Evolutionary conservation across 2,113 vertebrate genomes (phyloP), one percentile per base, ranked within the genome.

Genomic region (Elgaria multicarinata): DNA sequence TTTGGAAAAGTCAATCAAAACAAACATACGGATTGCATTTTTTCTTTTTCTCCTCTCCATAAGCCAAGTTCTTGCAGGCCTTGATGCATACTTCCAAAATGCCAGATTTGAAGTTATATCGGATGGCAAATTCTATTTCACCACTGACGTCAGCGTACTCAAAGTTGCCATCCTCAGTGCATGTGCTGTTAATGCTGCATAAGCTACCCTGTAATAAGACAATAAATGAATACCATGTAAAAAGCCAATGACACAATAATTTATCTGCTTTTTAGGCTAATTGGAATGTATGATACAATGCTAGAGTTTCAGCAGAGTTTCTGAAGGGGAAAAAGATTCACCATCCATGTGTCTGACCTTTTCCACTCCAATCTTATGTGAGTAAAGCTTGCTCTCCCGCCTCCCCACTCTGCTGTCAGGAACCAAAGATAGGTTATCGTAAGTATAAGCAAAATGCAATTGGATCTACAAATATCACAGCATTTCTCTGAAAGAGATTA

Each of bases 1-100:
- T 20, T 20, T 64, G 50, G 26, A 79, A n/a, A 55, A 75, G 55
- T 72, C 42, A 55, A 72, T 18, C 46, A 71, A 53, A 88, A 89
- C 71, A 77, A 90, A 95, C 98, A 98, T 95, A 99, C 98, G 98
- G 98, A 53, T 98, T 98, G 93, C 98, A 99, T 89, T 97, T 99
- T 85, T 92, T 98, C 96, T 95, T 99, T 95, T 96, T 98, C 89
- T 94, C 88, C 28, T 99, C 97, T 90, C 98, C 98, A 0, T 96
- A 96, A 18, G 95, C 93, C 81, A 99, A 96, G 77, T 98, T 98
- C 94, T 94, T 98, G 92, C 98, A 99, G 64, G 94, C 94, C 42
- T 94, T 97, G 55, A 99, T 97, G 42, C 93, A 95, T 91, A 99
- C 94, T 96, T 99, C 98, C 93, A 99, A 95, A 90, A 97, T 95